Conservation (phyloP, 1,140 invertebrate genomes). For the Triops longicaudatus region DNA sequence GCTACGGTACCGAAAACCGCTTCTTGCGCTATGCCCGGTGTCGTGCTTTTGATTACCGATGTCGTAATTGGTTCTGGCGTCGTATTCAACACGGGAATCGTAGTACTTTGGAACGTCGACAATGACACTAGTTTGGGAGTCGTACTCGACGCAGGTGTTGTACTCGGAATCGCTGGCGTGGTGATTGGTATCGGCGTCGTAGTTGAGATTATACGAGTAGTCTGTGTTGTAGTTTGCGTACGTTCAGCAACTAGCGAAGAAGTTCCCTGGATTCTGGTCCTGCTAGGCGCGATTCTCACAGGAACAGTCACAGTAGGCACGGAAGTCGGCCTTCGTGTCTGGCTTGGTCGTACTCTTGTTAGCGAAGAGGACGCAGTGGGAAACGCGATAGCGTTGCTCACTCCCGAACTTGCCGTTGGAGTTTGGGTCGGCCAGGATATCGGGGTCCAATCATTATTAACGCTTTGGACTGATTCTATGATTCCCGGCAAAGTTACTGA, state of each 20-base stretch:
- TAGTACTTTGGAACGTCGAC: too few relatives aligned
- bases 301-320: not conserved
- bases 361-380: not conserved
- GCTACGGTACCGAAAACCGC: too few relatives aligned
- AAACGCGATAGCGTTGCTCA: not conserved
- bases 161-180: too few relatives aligned
- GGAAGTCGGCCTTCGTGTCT: not conserved
- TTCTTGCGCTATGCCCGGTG: too few relatives aligned
- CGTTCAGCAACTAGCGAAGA: not conserved
- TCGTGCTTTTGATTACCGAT: too few relatives aligned
- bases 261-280: not conserved
- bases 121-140: too few relatives aligned
- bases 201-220: not conserved
- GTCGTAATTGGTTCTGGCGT: too few relatives aligned
- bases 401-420: not conserved
- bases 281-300: not conserved
- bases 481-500: not conserved
- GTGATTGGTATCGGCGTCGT: not conserved
- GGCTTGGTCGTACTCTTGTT: not conserved
- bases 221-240: not conserved
- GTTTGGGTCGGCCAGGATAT: constrained; percentile 13
- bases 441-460: not conserved
- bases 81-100: too few relatives aligned
- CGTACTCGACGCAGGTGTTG: too few relatives aligned
- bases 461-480: constrained; percentile 7